A percentile compares a stretch with the other conserved stretches of the same genome.
phyloP scores from a whole-genome alignment of 1,140 invertebrate species.

The Drosophila repleta region DNA sequence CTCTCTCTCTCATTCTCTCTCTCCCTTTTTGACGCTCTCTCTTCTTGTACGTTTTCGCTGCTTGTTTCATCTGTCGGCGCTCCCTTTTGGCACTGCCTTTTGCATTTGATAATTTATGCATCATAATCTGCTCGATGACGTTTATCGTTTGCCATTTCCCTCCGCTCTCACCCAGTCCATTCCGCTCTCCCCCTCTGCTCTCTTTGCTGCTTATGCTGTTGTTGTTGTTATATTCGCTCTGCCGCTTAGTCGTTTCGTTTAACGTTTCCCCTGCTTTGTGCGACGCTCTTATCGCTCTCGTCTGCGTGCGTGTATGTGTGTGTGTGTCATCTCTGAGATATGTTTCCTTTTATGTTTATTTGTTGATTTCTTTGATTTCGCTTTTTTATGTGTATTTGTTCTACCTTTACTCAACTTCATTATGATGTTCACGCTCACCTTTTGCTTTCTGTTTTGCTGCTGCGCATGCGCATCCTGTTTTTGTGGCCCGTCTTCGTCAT shows the following conservation, averaged over 20 bases:
- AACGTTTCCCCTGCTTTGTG: constrained; percentile 49
- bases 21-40: constrained; percentile 5
- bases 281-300: constrained; percentile 53
- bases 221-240: constrained; percentile 1
- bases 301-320: constrained; percentile 32
- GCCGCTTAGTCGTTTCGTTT: constrained; percentile 6
- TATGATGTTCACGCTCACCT: constrained; percentile 71
- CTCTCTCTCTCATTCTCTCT: constrained; percentile 15
- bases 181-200: background rate
- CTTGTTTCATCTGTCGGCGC: constrained; percentile 31
- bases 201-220: constrained; percentile 4
- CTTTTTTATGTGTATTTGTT: constrained; percentile 56
- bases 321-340: constrained; percentile 50
- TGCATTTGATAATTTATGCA: constrained; percentile 80
- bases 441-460: constrained; percentile 57
- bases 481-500: constrained; percentile 59
- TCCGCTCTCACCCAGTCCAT: background rate
- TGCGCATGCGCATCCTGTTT: constrained; percentile 76
- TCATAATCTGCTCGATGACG: constrained; percentile 77
- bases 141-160: constrained; percentile 72
- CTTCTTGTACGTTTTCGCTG: constrained; percentile 6
- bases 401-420: constrained; percentile 46
- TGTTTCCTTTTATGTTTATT: constrained; percentile 81
- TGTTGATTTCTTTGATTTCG: constrained; percentile 79
- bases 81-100: constrained; percentile 69